These are phyloP conservation scores for Battus philenor DNA, from an alignment of 1,140 invertebrate species.

Conservation along the genomic window DNA sequence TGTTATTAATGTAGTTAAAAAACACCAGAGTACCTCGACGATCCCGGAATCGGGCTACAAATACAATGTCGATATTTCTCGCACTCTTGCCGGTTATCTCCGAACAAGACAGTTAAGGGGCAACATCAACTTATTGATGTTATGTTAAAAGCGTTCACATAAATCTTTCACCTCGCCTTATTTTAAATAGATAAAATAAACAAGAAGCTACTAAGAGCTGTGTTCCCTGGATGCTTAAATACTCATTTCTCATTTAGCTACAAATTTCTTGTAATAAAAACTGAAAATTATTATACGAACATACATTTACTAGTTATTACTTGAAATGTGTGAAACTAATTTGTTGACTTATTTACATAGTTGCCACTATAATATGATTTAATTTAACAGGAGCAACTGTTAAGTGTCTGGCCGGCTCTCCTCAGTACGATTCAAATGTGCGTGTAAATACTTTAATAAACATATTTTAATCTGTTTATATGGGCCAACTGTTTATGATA, in stretches of 20 bases:
- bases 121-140: constrained; percentile 14
- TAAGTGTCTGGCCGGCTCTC: too few species aligned
- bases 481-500: neutral
- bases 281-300: neutral
- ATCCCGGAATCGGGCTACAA: neutral
- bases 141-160: constrained; percentile 31
- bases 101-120: neutral
- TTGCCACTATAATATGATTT: too few species aligned
- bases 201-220: constrained; percentile 6
- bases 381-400: too few species aligned
- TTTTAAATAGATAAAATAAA: constrained; percentile 30
- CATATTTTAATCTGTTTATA: neutral
- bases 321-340: neutral
- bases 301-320: neutral
- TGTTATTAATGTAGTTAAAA: neutral
- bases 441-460: too few species aligned
- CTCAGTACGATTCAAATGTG: too few species aligned
- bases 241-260: neutral
- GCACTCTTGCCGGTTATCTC: constrained; percentile 1
- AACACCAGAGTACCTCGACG: neutral
- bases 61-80: neutral
- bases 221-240: neutral
- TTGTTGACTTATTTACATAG: neutral
- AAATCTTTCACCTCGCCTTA: constrained; percentile 40
- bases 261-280: neutral